Percentiles rank a stretch among this genome's conserved stretches.
These are phyloP conservation scores for Zaprionus gabonicus DNA, from an alignment of 1,140 invertebrate genomes.

Conservation along the genomic window DNA sequence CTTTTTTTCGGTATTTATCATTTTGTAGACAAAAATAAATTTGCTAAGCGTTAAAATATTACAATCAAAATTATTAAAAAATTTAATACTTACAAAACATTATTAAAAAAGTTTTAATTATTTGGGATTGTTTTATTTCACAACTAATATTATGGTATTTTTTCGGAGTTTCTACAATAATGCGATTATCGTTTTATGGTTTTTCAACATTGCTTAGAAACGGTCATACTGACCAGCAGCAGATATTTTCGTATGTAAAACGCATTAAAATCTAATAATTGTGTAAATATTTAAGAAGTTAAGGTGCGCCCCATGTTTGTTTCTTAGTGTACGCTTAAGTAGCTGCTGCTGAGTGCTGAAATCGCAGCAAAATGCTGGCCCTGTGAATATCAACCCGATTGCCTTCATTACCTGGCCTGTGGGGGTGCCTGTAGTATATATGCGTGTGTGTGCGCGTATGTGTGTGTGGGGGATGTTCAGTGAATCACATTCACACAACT, in stretches of 20 bases:
- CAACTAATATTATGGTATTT: neutral
- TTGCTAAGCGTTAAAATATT: neutral
- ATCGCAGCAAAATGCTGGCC: slow-evolving; percentile 55
- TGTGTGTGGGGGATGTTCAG: slow-evolving; percentile 67
- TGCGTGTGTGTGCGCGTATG: slow-evolving; percentile 17
- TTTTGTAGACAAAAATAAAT: neutral
- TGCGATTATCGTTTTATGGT: slow-evolving; percentile 3
- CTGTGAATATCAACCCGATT: slow-evolving; percentile 55
- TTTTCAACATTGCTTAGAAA: slow-evolving; percentile 7
- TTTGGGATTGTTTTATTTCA: neutral
- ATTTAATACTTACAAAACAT: neutral
- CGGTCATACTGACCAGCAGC: slow-evolving; percentile 46
- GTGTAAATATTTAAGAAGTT: slow-evolving; percentile 38
- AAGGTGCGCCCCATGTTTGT: slow-evolving; percentile 26
- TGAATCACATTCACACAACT: slow-evolving; percentile 69
- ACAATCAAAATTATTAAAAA: neutral
- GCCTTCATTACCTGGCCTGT: slow-evolving; percentile 54
- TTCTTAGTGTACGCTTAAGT: slow-evolving; percentile 16
- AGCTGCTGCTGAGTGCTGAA: slow-evolving; percentile 24
- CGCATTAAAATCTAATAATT: slow-evolving; percentile 62
- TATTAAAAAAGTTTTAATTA: neutral
- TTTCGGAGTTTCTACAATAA: neutral
- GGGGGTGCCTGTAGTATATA: slow-evolving; percentile 49
- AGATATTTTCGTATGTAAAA: slow-evolving; percentile 65
- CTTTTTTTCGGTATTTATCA: neutral